Evolutionary conservation across 2,113 vertebrate species (phyloP).

Genomic region (Varanus komodoensis): DNA sequence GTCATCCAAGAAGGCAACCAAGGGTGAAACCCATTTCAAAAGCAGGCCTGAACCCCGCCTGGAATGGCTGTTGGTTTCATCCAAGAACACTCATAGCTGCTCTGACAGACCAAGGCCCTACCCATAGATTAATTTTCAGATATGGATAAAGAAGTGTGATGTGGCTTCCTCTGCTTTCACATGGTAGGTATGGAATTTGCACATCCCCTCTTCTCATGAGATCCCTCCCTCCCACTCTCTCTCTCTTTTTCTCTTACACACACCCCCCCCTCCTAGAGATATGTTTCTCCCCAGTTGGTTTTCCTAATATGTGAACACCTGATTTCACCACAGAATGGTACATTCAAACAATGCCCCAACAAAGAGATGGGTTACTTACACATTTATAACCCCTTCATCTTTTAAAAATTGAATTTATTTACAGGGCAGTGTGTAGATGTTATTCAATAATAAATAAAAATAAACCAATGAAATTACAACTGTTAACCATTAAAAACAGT

Average conservation of each 20-base stretch:
- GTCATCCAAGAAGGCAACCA: too few species aligned
- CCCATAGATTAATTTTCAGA: background rate
- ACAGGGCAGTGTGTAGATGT: background rate
- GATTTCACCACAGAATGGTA: too few species aligned
- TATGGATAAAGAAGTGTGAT: background rate
- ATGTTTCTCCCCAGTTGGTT: background rate
- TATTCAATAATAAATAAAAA: background rate
- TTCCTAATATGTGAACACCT: background rate
- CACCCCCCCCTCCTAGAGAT: background rate
- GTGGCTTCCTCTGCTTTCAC: background rate
- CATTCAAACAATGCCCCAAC: background rate
- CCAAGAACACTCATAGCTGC: too few species aligned
- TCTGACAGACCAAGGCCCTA: too few species aligned
- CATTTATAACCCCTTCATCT: background rate
- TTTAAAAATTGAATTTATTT: background rate
- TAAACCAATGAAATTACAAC: background rate
- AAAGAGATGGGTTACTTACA: background rate
- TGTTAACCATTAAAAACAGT: background rate
- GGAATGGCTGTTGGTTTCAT: too few species aligned
- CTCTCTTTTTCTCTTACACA: too few species aligned
- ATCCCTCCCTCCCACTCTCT: background rate
- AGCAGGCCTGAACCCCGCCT: too few species aligned
- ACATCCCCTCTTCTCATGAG: background rate
- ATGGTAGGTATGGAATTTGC: background rate
- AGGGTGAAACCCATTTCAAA: too few species aligned